Evolutionary conservation across 37 sponge, comb jelly and placozoan genomes (phyloP).

Genomic region (Hormiphora californensis): DNA sequence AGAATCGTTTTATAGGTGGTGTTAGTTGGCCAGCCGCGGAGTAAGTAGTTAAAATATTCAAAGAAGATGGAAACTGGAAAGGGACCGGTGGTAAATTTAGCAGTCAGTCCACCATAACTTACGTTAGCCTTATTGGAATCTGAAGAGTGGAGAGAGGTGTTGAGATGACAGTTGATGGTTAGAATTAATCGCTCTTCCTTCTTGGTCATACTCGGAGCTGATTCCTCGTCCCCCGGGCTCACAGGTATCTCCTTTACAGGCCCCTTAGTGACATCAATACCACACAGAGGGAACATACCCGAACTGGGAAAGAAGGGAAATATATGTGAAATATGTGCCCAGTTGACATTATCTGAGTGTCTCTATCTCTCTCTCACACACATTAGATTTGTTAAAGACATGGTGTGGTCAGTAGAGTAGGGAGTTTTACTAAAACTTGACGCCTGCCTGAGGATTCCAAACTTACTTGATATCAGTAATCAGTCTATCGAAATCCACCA

Average conservation of each 20-base stretch:
- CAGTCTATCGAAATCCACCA: slow-evolving; percentile 18
- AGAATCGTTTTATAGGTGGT: too few species aligned
- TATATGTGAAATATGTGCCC: too few species aligned
- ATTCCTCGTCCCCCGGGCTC: background rate
- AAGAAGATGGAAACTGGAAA: background rate
- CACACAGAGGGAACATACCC: slow-evolving; percentile 49
- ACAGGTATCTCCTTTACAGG: background rate
- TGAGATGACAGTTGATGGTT: background rate
- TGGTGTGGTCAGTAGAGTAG: too few species aligned
- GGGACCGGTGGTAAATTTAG: background rate
- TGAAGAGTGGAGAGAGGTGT: background rate
- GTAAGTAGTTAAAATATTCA: background rate
- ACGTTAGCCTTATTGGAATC: slow-evolving; percentile 30
- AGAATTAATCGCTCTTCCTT: slow-evolving; percentile 20
- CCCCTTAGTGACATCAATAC: background rate
- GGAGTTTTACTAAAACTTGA: too few species aligned
- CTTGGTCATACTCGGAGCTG: slow-evolving; percentile 13
- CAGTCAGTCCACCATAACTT: background rate
- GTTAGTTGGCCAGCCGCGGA: background rate
- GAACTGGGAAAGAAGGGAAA: background rate
- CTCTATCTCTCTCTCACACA: too few species aligned
- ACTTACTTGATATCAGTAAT: background rate
- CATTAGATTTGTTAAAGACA: too few species aligned
- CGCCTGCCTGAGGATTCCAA: too few species aligned
- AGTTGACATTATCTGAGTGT: too few species aligned